Evolutionary conservation across 2,888 invertebrate species (phyloP).

Genomic region (Junonia oenone): DNA sequence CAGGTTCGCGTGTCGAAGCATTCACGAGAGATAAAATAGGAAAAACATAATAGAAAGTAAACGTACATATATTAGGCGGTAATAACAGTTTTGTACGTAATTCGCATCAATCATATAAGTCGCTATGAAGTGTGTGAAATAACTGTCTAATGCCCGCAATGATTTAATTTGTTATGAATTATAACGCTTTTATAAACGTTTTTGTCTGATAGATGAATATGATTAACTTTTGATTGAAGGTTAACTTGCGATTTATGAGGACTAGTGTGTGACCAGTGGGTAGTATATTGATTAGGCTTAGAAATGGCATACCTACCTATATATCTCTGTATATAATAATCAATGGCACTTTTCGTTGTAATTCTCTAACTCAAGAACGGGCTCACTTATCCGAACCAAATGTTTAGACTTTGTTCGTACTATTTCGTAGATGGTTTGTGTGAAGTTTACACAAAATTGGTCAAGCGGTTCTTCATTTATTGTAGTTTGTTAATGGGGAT

Average conservation of each 20-base stretch:
- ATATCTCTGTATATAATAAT: too few relatives aligned
- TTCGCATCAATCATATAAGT: constrained; percentile 25
- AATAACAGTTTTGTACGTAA: constrained; percentile 16
- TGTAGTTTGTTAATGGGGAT: too few relatives aligned
- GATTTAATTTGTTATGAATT: constrained; percentile 10
- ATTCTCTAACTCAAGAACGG: too few relatives aligned
- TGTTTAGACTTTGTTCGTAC: too few relatives aligned
- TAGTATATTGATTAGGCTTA: too few relatives aligned
- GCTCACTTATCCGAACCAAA: too few relatives aligned
- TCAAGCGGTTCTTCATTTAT: too few relatives aligned
- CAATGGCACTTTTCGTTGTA: too few relatives aligned
- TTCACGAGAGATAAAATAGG: constrained; percentile 19
- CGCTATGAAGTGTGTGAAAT: constrained; percentile 1
- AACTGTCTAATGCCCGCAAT: not conserved
- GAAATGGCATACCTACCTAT: too few relatives aligned
- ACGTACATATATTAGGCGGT: constrained; percentile 4
- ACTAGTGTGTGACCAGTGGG: too few relatives aligned
- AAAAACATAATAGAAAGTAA: constrained; percentile 23
- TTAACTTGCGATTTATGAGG: not conserved
- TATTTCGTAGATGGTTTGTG: too few relatives aligned
- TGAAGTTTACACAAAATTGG: too few relatives aligned
- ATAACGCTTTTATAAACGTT: not conserved
- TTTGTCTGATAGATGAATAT: not conserved
- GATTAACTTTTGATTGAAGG: not conserved
- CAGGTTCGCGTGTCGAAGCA: constrained; percentile 22